Evolutionary conservation across 2,113 vertebrate species (phyloP).

Genomic region (Nanorana parkeri): DNA sequence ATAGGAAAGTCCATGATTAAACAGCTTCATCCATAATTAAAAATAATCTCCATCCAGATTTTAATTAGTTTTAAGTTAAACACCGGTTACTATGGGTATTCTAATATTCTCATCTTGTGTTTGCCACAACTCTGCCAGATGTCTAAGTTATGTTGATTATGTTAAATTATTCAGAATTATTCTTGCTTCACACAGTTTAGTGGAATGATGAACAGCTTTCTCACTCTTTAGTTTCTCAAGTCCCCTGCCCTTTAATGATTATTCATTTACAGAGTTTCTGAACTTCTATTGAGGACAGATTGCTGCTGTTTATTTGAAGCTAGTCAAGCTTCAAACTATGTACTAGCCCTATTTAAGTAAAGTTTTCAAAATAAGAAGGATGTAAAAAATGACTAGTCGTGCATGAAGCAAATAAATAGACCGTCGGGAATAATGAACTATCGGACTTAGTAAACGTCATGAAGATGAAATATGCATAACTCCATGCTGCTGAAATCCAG

Average conservation of each 20-base stretch:
- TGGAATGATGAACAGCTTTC: conserved; percentile 11
- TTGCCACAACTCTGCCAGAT: background rate
- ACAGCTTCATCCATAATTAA: too few relatives aligned
- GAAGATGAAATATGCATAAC: too few relatives aligned
- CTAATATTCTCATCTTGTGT: background rate
- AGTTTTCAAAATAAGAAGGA: background rate
- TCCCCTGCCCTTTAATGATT: conserved; percentile 18
- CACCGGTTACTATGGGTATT: background rate
- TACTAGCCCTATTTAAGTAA: background rate
- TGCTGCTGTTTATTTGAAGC: conserved; percentile 1
- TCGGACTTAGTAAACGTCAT: too few relatives aligned
- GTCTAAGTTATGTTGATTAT: conserved; percentile 23
- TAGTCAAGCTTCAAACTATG: background rate
- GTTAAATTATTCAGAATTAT: conserved; percentile 38
- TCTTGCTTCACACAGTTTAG: conserved; percentile 22
- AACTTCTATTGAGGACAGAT: conserved; percentile 10
- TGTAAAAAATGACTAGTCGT: background rate
- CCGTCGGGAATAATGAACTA: too few relatives aligned
- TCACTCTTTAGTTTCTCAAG: conserved; percentile 36
- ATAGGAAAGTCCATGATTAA: too few relatives aligned
- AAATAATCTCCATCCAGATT: background rate
- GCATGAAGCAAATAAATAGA: background rate
- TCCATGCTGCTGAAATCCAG: too few relatives aligned
- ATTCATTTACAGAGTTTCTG: conserved; percentile 20
- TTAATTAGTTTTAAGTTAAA: background rate